phyloP scores from a whole-genome alignment of 2,113 vertebrate genomes.

The Erythrocercus mccallii region DNA sequence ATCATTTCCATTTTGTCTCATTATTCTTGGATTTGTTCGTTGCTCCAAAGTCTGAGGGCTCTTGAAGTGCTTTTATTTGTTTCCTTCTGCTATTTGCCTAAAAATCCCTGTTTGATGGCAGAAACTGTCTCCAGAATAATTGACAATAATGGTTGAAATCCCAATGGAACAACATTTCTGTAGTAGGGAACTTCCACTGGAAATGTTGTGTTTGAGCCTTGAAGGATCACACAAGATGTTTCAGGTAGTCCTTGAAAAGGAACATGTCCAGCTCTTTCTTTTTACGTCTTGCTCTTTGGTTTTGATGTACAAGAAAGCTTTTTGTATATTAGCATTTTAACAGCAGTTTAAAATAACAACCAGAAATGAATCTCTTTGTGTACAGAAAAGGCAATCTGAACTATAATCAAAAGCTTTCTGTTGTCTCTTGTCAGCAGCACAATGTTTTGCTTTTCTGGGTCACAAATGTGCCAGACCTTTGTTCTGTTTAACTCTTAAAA shows the following conservation, averaged over 20 bases:
- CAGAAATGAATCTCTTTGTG: background rate
- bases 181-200: background rate
- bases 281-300: background rate
- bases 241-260: background rate
- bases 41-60: background rate
- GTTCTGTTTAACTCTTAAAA: background rate
- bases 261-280: background rate
- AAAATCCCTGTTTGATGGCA: background rate
- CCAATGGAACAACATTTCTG: background rate
- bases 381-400: background rate
- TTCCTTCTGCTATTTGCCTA: background rate
- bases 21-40: background rate
- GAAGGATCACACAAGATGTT: background rate
- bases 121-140: background rate
- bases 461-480: background rate
- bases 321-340: background rate
- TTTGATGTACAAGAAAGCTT: background rate
- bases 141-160: background rate
- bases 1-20: background rate
- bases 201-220: background rate
- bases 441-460: constrained; percentile 10
- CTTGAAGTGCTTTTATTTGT: constrained; percentile 18
- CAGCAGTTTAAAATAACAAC: background rate
- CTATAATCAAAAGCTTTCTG: constrained; percentile 2
- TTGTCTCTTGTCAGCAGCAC: background rate